phyloP scores from a whole-genome alignment of 2,888 invertebrate genomes.

The Lasioglossum calceatum region DNA sequence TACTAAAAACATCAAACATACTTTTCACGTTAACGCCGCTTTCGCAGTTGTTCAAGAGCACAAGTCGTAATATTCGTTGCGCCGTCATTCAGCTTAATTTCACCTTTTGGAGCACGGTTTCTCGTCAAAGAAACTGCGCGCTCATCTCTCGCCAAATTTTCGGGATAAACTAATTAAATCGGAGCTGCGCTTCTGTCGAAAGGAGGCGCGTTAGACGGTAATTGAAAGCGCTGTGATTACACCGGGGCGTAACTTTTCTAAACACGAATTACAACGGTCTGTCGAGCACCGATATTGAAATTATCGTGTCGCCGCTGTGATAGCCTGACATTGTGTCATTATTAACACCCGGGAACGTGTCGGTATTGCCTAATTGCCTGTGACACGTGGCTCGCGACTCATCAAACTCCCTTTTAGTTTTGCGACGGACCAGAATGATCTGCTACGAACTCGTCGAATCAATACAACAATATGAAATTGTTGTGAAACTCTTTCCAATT shows the following conservation, averaged over 20 bases:
- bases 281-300: slow-evolving; percentile 48
- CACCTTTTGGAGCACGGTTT: neutral
- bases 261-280: slow-evolving; percentile 41
- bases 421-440: neutral
- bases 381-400: neutral
- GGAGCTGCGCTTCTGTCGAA: slow-evolving; percentile 9
- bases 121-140: slow-evolving; percentile 25
- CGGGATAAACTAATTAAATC: slow-evolving; percentile 21
- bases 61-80: neutral
- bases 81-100: slow-evolving; percentile 4
- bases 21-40: neutral
- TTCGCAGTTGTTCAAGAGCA: neutral
- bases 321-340: slow-evolving; percentile 34
- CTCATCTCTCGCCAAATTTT: slow-evolving; percentile 29
- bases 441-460: neutral
- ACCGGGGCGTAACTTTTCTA: slow-evolving; percentile 50
- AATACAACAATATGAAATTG: neutral
- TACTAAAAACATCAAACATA: neutral
- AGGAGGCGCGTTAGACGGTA: slow-evolving; percentile 1
- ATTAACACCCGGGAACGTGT: neutral
- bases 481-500: neutral
- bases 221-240: slow-evolving; percentile 52
- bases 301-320: slow-evolving; percentile 42
- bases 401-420: neutral
- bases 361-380: neutral